Evolutionary conservation across 92 coral and sea anemone species (phyloP).

Genomic region (Diadumene lineata): DNA sequence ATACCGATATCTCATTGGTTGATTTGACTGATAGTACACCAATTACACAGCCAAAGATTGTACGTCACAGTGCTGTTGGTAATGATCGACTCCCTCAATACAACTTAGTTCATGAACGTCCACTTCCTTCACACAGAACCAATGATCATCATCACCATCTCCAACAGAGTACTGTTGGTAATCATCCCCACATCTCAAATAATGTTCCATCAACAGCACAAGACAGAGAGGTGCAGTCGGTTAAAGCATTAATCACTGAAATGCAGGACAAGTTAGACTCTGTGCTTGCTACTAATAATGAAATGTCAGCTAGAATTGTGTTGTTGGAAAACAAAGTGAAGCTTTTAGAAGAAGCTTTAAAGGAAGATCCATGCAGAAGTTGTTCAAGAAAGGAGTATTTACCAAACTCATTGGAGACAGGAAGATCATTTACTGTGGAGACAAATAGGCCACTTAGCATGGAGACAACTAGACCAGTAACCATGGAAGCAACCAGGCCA

Average conservation of each 20-base stretch:
- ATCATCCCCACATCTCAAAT: not conserved
- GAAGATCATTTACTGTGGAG: too few relatives aligned
- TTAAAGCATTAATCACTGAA: constrained; percentile 43
- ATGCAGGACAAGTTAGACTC: constrained; percentile 61
- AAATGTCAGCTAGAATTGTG: constrained; percentile 84
- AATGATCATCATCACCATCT: too few relatives aligned
- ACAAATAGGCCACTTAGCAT: too few relatives aligned
- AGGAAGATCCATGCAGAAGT: constrained; percentile 18
- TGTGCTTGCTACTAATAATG: constrained; percentile 65
- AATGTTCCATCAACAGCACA: not conserved
- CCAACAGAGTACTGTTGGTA: too few relatives aligned
- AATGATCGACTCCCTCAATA: too few relatives aligned
- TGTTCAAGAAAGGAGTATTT: constrained; percentile 16
- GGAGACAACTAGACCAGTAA: too few relatives aligned
- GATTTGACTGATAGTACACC: constrained; percentile 20
- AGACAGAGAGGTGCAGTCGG: constrained; percentile 12
- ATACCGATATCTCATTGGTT: constrained; percentile 21
- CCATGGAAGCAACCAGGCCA: not conserved
- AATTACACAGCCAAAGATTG: constrained; percentile 37
- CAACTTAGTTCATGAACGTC: too few relatives aligned
- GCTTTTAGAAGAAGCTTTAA: constrained; percentile 69
- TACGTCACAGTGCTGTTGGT: constrained; percentile 32
- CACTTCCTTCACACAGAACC: too few relatives aligned
- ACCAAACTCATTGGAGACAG: not conserved
- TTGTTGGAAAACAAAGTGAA: constrained; percentile 82